phyloP scores from a whole-genome alignment of 2,113 vertebrate genomes.

The Callionymus lyra region DNA sequence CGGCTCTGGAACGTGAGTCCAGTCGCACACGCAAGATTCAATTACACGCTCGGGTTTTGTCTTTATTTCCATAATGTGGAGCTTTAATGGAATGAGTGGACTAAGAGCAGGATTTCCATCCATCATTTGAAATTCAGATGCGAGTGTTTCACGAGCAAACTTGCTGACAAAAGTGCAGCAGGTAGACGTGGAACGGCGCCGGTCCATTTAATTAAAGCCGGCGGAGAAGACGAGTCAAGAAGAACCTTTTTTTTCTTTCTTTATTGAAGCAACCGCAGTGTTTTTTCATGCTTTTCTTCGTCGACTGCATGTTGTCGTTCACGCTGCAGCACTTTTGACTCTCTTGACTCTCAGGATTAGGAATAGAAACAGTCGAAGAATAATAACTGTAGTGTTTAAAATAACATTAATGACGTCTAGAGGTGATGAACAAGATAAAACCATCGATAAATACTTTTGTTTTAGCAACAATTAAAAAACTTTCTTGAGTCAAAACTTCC shows the following conservation, averaged over 20 bases:
- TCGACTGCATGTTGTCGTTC: too few species aligned
- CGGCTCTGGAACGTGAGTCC: conserved; percentile 68
- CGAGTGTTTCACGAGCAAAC: conserved; percentile 70
- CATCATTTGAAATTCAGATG: conserved; percentile 90
- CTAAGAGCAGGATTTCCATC: conserved; percentile 73
- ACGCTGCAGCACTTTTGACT: too few species aligned
- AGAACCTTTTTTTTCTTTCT: conserved; percentile 34
- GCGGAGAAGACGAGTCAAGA: conserved; percentile 21
- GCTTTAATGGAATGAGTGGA: conserved; percentile 77
- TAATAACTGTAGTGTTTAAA: too few species aligned
- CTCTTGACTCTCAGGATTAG: too few species aligned
- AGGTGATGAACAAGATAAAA: too few species aligned
- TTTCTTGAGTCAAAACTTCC: too few species aligned
- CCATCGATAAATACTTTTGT: too few species aligned
- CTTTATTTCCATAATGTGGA: conserved; percentile 72
- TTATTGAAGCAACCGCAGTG: conserved; percentile 9
- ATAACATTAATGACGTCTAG: too few species aligned
- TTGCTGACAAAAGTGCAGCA: conserved; percentile 82
- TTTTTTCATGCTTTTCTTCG: too few species aligned
- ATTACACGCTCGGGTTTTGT: conserved; percentile 70
- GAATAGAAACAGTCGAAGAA: too few species aligned
- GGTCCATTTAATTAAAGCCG: conserved; percentile 64
- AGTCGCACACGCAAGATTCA: conserved; percentile 63
- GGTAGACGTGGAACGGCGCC: conserved; percentile 66
- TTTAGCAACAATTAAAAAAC: too few species aligned